Conservation (phyloP, 1,140 invertebrate genomes). For the Carposina sasakii region DNA sequence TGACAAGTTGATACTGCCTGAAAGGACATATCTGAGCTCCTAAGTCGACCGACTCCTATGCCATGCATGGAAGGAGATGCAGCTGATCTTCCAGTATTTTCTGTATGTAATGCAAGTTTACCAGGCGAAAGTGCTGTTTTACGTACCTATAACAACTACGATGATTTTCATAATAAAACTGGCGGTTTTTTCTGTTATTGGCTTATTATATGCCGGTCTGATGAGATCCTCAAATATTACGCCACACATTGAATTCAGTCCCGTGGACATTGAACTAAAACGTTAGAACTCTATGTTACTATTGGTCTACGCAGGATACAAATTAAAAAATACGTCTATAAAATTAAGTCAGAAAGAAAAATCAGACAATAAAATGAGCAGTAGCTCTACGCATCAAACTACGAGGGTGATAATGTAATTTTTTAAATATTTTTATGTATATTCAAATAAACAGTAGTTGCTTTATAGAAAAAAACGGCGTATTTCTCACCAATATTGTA, state of each 20-base stretch:
- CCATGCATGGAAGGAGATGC: too few relatives aligned
- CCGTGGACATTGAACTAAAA: conserved; percentile 85
- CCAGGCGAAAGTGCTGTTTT: neutral
- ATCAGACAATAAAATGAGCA: conserved; percentile 7
- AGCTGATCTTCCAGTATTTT: too few relatives aligned
- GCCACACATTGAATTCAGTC: conserved; percentile 85
- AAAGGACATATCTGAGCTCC: too few relatives aligned
- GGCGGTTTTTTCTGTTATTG: conserved; percentile 75
- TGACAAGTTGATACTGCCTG: too few relatives aligned
- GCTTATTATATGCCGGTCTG: conserved; percentile 76
- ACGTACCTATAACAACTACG: conserved; percentile 75
- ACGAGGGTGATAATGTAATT: too few relatives aligned
- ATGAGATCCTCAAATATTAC: conserved; percentile 88
- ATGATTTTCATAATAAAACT: conserved; percentile 81
- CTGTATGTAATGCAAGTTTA: too few relatives aligned
- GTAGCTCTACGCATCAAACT: too few relatives aligned
- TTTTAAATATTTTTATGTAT: too few relatives aligned
- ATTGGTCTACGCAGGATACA: neutral
- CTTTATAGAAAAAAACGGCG: too few relatives aligned
- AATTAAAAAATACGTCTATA: neutral
- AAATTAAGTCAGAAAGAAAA: conserved; percentile 3
- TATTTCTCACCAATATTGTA: conserved; percentile 33
- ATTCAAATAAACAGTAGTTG: too few relatives aligned
- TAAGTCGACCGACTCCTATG: too few relatives aligned
- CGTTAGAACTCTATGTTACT: conserved; percentile 4